A percentile compares a stretch with the other conserved stretches of the same genome.
Evolutionary conservation across 2,888 invertebrate genomes (phyloP).

Genomic region (Crepidodera aurea): DNA sequence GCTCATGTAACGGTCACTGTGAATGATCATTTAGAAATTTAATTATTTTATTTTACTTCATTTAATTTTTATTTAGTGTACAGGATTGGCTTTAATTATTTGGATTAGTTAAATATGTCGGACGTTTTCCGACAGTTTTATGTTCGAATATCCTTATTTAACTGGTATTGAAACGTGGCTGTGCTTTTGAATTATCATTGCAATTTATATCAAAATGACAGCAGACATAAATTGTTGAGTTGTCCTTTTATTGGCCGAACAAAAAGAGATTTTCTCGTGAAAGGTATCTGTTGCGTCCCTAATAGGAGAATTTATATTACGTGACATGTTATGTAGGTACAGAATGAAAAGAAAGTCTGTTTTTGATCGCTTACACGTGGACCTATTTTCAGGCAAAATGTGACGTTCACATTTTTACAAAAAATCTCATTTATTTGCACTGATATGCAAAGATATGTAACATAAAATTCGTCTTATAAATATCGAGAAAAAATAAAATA

Average conservation of each 20-base stretch:
- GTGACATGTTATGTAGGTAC: background rate
- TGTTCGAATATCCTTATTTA: too few species aligned
- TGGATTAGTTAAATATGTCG: too few species aligned
- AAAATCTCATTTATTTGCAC: background rate
- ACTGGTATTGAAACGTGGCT: too few species aligned
- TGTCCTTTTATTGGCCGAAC: background rate
- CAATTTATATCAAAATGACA: background rate
- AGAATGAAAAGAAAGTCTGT: background rate
- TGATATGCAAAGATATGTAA: too few species aligned
- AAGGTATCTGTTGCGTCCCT: background rate
- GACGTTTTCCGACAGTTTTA: too few species aligned
- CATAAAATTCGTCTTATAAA: too few species aligned
- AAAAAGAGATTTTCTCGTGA: background rate
- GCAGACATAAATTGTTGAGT: background rate
- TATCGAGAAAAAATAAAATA: too few species aligned
- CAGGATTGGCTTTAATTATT: too few species aligned
- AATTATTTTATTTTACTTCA: too few species aligned
- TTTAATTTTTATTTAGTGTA: too few species aligned
- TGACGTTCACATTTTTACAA: background rate
- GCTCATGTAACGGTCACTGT: too few species aligned
- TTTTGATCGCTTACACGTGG: constrained; percentile 12
- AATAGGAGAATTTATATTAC: background rate
- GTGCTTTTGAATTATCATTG: background rate
- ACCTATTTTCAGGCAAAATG: constrained; percentile 3
- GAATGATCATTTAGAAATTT: too few species aligned